Percentiles rank a stretch among this genome's conserved stretches.
Conservation (phyloP, 1,140 invertebrate genomes). For the Myzus persicae region DNA sequence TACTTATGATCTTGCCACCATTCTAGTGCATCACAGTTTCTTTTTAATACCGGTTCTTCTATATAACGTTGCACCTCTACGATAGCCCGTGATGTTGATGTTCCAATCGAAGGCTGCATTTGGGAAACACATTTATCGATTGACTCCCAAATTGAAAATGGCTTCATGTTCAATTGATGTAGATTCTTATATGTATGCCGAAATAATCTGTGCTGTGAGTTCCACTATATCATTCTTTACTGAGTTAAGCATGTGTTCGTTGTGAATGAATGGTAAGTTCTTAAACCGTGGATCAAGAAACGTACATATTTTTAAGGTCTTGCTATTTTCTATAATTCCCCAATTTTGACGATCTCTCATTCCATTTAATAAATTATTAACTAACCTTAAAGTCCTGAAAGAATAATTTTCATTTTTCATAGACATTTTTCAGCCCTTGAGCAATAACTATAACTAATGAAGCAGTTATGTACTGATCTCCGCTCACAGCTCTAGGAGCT, state of each 20-base stretch:
- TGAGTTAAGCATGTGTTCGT: not conserved
- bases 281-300: conserved; percentile 38
- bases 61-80: not conserved
- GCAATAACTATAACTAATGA: conserved; percentile 19
- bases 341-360: not conserved
- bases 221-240: not conserved
- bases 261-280: not conserved
- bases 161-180: not conserved
- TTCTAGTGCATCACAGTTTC: not conserved
- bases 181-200: not conserved
- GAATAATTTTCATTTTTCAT: conserved; percentile 10
- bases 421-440: not conserved
- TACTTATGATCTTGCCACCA: conserved; percentile 1
- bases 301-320: not conserved
- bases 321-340: conserved; percentile 13
- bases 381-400: not conserved
- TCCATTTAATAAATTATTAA: conserved; percentile 5
- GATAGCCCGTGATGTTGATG: no score
- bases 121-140: conserved; percentile 18
- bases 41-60: conserved; percentile 8
- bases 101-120: not conserved
- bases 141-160: not conserved
- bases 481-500: not conserved
- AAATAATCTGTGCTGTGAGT: not conserved
- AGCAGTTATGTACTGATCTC: not conserved